These are phyloP conservation scores for Athetis lepigone DNA, from an alignment of 2,888 invertebrate species.

Conservation along the genomic window DNA sequence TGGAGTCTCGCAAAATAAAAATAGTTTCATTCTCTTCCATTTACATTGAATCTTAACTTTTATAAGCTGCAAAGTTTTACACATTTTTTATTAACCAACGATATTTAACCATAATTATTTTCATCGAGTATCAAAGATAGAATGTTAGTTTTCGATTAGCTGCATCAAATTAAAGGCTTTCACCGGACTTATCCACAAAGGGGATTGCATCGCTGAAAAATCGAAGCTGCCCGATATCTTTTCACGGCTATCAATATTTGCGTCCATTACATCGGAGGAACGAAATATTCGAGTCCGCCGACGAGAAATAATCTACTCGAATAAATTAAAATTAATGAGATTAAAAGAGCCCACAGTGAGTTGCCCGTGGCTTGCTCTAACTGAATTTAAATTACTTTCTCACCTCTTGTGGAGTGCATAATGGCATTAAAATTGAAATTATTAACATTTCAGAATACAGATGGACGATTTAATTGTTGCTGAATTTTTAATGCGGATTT, in stretches of 20 bases:
- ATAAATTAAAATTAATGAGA: constrained; percentile 90
- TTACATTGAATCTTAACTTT: too few relatives aligned
- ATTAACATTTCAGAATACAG: constrained; percentile 66
- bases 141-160: constrained; percentile 23
- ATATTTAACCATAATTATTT: too few relatives aligned
- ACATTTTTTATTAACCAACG: too few relatives aligned
- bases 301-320: constrained; percentile 85
- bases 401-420: constrained; percentile 88
- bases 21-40: too few relatives aligned
- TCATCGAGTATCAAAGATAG: too few relatives aligned
- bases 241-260: constrained; percentile 57
- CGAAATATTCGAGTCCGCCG: constrained; percentile 78
- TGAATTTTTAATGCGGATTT: constrained; percentile 41
- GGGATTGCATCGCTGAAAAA: constrained; percentile 28
- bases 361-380: constrained; percentile 77
- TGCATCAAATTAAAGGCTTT: not conserved
- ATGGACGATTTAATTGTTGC: constrained; percentile 63
- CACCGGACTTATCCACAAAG: constrained; percentile 6
- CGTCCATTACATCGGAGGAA: constrained; percentile 55
- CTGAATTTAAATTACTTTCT: constrained; percentile 88
- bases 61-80: too few relatives aligned
- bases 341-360: constrained; percentile 82
- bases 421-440: constrained; percentile 84
- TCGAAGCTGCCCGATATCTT: constrained; percentile 30
- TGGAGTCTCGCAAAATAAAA: too few relatives aligned